Evolutionary conservation across 2,888 invertebrate species (phyloP).

Genomic region (Syritta pipiens): DNA sequence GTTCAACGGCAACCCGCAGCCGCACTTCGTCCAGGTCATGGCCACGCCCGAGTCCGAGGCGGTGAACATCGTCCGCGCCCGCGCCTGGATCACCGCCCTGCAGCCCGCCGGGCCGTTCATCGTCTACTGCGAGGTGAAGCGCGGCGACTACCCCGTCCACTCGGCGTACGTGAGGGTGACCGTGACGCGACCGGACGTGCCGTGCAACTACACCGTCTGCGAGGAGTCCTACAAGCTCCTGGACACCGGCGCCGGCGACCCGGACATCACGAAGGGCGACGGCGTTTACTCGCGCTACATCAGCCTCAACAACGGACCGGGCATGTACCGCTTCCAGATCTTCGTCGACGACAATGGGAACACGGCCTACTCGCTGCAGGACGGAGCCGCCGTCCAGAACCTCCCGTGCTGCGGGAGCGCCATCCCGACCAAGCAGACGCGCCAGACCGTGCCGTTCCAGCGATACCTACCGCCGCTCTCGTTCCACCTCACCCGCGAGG

Average conservation of each 20-base stretch:
- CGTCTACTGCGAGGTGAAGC: slow-evolving; percentile 81
- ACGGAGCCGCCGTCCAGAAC: slow-evolving; percentile 50
- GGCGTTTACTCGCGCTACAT: slow-evolving; percentile 84
- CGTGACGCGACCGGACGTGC: slow-evolving; percentile 77
- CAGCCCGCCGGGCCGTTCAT: slow-evolving; percentile 79
- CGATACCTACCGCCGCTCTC: slow-evolving; percentile 80
- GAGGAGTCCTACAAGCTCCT: slow-evolving; percentile 80
- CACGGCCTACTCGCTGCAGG: slow-evolving; percentile 77
- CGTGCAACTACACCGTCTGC: slow-evolving; percentile 71
- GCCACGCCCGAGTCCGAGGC: slow-evolving; percentile 80
- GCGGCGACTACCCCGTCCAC: slow-evolving; percentile 81
- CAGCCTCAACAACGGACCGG: slow-evolving; percentile 79
- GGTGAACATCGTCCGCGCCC: slow-evolving; percentile 73
- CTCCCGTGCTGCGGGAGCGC: slow-evolving; percentile 81
- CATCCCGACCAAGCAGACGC: slow-evolving; percentile 78
- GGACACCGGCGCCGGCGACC: slow-evolving; percentile 84
- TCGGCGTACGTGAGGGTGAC: slow-evolving; percentile 82
- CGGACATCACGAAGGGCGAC: slow-evolving; percentile 83
- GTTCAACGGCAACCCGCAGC: slow-evolving; percentile 82
- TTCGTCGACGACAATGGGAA: slow-evolving; percentile 81
- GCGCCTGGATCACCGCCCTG: slow-evolving; percentile 79
- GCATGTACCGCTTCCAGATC: slow-evolving; percentile 81
- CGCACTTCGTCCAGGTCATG: slow-evolving; percentile 83
- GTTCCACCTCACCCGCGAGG: slow-evolving; percentile 78
- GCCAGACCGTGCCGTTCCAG: slow-evolving; percentile 80